A percentile compares a stretch with the other conserved stretches of the same genome.
phyloP scores from a whole-genome alignment of 2,797 vertebrate species.

The Hippopotamyrus pictus region DNA sequence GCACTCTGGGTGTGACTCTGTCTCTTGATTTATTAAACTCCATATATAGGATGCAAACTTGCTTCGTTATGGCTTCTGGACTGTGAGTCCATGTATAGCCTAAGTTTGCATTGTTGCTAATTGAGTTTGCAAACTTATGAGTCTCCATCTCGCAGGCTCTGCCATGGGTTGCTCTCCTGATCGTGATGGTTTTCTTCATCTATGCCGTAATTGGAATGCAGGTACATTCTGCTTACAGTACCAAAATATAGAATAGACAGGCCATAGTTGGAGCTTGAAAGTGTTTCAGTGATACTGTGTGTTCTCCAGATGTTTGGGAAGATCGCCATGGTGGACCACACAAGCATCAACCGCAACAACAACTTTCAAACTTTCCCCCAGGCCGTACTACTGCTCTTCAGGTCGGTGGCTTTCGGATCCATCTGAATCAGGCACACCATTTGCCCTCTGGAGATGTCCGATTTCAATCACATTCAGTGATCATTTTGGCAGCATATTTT shows the following conservation, averaged over 20 bases:
- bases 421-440: neutral
- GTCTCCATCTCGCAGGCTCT: constrained; percentile 68
- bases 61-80: neutral
- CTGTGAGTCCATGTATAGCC: neutral
- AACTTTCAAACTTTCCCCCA: constrained; percentile 98
- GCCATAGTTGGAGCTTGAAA: neutral
- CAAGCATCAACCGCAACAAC: constrained; percentile 96
- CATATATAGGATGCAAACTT: neutral
- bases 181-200: constrained; percentile 99
- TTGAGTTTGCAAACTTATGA: neutral
- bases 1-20: neutral
- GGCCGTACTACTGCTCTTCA: constrained; percentile 91
- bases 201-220: constrained; percentile 99
- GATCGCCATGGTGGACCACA: constrained; percentile 91
- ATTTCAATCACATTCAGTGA: neutral
- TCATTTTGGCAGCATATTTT: neutral
- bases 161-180: constrained; percentile 92
- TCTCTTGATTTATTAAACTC: neutral
- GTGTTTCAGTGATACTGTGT: neutral
- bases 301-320: constrained; percentile 87
- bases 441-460: neutral
- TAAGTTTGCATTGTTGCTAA: neutral
- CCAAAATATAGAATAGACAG: neutral
- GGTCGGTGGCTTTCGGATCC: constrained; percentile 54
- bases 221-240: constrained; percentile 55